Evolutionary conservation across 2,113 vertebrate genomes (phyloP).

Genomic region (Telmatochromis bifrenatus): DNA sequence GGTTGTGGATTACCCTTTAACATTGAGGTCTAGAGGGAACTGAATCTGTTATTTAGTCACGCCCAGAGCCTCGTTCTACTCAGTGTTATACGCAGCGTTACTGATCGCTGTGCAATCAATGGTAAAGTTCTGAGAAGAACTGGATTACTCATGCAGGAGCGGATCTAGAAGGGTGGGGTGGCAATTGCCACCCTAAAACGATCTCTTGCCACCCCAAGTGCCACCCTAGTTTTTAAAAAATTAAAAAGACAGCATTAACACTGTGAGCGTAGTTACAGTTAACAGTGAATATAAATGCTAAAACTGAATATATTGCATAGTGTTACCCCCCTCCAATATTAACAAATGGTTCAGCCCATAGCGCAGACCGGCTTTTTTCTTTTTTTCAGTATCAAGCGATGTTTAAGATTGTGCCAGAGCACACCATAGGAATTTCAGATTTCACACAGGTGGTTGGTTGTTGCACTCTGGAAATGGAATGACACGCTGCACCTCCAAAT

Average conservation of each 20-base stretch:
- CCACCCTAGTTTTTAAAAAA: neutral
- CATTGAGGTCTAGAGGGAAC: neutral
- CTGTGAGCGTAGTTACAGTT: neutral
- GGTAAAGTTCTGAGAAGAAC: neutral
- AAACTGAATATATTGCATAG: neutral
- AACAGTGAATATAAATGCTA: neutral
- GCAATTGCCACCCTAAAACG: neutral
- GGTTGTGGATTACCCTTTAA: neutral
- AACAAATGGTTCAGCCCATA: neutral
- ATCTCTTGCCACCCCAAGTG: neutral
- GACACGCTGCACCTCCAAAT: neutral
- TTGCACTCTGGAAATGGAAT: neutral
- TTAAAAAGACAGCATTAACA: neutral
- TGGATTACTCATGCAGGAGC: neutral
- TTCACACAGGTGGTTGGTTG: neutral
- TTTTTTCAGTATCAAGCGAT: accelerated
- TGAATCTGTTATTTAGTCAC: neutral
- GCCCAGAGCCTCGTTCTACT: neutral
- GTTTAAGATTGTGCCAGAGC: neutral
- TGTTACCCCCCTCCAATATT: neutral
- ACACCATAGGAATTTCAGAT: neutral
- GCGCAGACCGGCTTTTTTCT: neutral
- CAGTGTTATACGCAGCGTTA: neutral
- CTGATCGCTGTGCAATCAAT: neutral
- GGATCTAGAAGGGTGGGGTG: neutral